Percentiles rank a stretch among this genome's conserved stretches.
Evolutionary conservation across 2,888 invertebrate genomes (phyloP).

Genomic region (Amblyteles armatorius): DNA sequence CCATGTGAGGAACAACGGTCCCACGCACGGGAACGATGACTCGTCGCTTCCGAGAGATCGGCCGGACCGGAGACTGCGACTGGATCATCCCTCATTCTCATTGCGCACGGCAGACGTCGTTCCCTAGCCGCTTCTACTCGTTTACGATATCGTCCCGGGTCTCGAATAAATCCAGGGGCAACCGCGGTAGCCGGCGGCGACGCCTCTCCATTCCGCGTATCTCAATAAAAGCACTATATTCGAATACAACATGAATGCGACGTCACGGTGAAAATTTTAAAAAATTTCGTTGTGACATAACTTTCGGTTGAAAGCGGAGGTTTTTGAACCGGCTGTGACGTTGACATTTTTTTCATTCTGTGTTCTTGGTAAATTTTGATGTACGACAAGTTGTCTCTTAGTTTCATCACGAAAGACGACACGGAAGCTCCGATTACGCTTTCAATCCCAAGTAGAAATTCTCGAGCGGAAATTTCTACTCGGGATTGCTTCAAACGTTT

Average conservation of each 20-base stretch:
- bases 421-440: background rate
- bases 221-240: slow-evolving; percentile 4
- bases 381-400: background rate
- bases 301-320: background rate
- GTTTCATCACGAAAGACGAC: background rate
- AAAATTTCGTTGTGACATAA: background rate
- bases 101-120: background rate
- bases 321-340: background rate
- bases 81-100: slow-evolving; percentile 43
- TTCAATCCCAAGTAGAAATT: background rate
- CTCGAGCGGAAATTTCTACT: background rate
- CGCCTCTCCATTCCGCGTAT: slow-evolving; percentile 12
- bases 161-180: background rate
- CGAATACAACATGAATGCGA: background rate
- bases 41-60: slow-evolving; percentile 56
- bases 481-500: background rate
- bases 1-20: slow-evolving; percentile 38
- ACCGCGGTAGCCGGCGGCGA: slow-evolving; percentile 5
- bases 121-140: background rate
- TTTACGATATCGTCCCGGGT: slow-evolving; percentile 6
- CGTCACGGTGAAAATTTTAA: background rate
- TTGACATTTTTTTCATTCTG: background rate
- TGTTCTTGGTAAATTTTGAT: background rate
- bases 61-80: slow-evolving; percentile 1
- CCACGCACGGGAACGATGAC: slow-evolving; percentile 63